These are phyloP conservation scores for Dasypogon diadema DNA, from an alignment of 2,888 invertebrate genomes.

Conservation along the genomic window DNA sequence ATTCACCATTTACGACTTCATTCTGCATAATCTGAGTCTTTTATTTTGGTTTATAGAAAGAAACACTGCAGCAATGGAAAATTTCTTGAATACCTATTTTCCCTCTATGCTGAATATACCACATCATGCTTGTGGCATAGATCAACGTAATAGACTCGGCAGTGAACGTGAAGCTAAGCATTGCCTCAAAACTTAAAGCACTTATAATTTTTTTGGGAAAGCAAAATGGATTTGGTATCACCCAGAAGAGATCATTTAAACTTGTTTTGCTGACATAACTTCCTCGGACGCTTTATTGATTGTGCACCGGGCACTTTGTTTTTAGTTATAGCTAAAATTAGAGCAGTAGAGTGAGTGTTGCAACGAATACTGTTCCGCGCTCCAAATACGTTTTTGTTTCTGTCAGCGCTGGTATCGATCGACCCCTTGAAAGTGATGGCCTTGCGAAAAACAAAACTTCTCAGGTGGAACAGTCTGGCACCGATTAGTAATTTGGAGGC, in stretches of 20 bases:
- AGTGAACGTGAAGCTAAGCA: too few species aligned
- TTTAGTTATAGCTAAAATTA: conserved; percentile 17
- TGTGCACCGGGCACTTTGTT: neutral
- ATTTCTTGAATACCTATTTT: too few species aligned
- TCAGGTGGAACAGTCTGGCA: conserved; percentile 22
- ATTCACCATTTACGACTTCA: too few species aligned
- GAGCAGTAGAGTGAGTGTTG: conserved; percentile 27
- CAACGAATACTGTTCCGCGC: conserved; percentile 31
- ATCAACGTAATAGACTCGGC: too few species aligned
- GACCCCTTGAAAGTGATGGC: conserved; percentile 46
- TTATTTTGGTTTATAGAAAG: too few species aligned
- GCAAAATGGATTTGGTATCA: too few species aligned
- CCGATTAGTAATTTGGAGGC: neutral
- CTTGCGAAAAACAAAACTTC: conserved; percentile 37
- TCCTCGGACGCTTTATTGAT: conserved; percentile 6
- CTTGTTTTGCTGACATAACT: conserved; percentile 33
- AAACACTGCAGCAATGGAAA: too few species aligned
- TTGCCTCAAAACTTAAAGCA: too few species aligned
- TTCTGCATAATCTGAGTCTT: too few species aligned
- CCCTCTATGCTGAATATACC: too few species aligned
- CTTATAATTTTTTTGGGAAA: too few species aligned
- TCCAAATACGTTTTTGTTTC: conserved; percentile 45
- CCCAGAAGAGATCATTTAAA: neutral
- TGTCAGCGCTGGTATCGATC: conserved; percentile 34
- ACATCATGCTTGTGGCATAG: too few species aligned